These are phyloP conservation scores for Hirtodrosophila trivittata DNA, from an alignment of 2,888 invertebrate species.

Conservation along the genomic window DNA sequence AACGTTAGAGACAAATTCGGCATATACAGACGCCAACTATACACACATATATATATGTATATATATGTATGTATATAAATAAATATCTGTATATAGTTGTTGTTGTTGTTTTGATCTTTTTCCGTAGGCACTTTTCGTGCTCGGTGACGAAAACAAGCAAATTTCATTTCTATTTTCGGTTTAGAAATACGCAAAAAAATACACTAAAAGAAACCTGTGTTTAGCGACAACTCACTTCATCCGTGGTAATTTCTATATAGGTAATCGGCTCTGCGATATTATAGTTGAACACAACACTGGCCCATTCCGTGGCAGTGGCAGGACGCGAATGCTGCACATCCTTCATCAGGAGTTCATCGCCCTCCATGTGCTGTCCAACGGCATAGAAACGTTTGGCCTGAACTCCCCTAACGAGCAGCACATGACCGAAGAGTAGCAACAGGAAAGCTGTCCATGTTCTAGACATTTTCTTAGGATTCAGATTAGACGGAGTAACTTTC, in stretches of 20 bases:
- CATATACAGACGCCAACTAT: slow-evolving; percentile 36
- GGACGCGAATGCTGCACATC: slow-evolving; percentile 75
- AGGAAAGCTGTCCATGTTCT: slow-evolving; percentile 22
- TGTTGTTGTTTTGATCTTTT: slow-evolving; percentile 17
- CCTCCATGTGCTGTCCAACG: slow-evolving; percentile 50
- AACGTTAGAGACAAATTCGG: slow-evolving; percentile 23
- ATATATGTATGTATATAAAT: slow-evolving; percentile 49
- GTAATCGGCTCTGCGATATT: slow-evolving; percentile 76
- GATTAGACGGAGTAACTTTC: too few relatives aligned
- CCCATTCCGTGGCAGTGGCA: slow-evolving; percentile 51
- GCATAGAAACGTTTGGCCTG: slow-evolving; percentile 42
- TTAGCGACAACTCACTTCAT: slow-evolving; percentile 73
- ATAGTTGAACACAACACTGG: slow-evolving; percentile 76
- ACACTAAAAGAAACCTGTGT: slow-evolving; percentile 13
- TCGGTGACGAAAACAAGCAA: slow-evolving; percentile 51
- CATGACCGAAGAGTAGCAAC: slow-evolving; percentile 31
- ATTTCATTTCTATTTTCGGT: slow-evolving; percentile 60
- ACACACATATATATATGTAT: slow-evolving; percentile 13
- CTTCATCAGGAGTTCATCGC: slow-evolving; percentile 79
- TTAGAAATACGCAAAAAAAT: slow-evolving; percentile 55
- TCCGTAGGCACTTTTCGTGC: slow-evolving; percentile 32
- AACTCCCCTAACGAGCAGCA: slow-evolving; percentile 25
- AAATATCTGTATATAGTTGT: slow-evolving; percentile 48
- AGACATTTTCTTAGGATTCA: slow-evolving; percentile 40
- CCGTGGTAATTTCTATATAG: slow-evolving; percentile 76